phyloP scores from a whole-genome alignment of 2,888 invertebrate genomes.

The Embidobia sp. region DNA sequence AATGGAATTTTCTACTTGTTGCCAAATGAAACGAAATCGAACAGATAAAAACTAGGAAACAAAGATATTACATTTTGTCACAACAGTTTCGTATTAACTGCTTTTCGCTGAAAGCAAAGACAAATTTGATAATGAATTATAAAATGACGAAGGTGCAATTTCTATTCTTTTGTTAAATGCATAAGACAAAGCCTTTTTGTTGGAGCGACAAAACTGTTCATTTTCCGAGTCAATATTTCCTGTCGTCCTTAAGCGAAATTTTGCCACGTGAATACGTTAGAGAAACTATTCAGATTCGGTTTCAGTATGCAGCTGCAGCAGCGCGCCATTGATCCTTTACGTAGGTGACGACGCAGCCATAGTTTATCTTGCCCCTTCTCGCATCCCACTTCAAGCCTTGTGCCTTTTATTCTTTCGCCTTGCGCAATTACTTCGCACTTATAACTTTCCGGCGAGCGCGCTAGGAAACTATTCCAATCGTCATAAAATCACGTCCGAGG shows the following conservation, averaged over 20 bases:
- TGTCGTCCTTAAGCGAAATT: slow-evolving; percentile 8
- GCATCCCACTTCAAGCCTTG: slow-evolving; percentile 42
- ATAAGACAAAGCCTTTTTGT: neutral
- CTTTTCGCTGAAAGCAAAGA: too few relatives aligned
- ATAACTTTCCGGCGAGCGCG: slow-evolving; percentile 59
- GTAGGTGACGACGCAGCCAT: slow-evolving; percentile 49
- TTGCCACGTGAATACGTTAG: slow-evolving; percentile 27
- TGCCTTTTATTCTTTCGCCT: slow-evolving; percentile 51
- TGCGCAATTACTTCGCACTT: slow-evolving; percentile 69
- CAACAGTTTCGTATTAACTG: too few relatives aligned
- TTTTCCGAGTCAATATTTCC: slow-evolving; percentile 27
- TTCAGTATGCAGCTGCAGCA: slow-evolving; percentile 30
- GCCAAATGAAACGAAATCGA: too few relatives aligned
- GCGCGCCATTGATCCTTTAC: slow-evolving; percentile 56
- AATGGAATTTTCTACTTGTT: too few relatives aligned
- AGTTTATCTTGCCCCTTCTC: slow-evolving; percentile 50
- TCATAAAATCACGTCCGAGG: slow-evolving; percentile 60
- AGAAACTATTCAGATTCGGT: slow-evolving; percentile 23
- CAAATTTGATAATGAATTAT: neutral
- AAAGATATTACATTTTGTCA: too few relatives aligned
- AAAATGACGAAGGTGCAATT: neutral
- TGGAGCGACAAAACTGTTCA: slow-evolving; percentile 7
- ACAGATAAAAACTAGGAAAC: too few relatives aligned
- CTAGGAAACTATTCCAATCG: slow-evolving; percentile 58
- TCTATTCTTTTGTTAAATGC: too few relatives aligned